These are phyloP conservation scores for Pyrgilauda ruficollis DNA, from an alignment of 2,113 vertebrate genomes.

Conservation along the genomic window DNA sequence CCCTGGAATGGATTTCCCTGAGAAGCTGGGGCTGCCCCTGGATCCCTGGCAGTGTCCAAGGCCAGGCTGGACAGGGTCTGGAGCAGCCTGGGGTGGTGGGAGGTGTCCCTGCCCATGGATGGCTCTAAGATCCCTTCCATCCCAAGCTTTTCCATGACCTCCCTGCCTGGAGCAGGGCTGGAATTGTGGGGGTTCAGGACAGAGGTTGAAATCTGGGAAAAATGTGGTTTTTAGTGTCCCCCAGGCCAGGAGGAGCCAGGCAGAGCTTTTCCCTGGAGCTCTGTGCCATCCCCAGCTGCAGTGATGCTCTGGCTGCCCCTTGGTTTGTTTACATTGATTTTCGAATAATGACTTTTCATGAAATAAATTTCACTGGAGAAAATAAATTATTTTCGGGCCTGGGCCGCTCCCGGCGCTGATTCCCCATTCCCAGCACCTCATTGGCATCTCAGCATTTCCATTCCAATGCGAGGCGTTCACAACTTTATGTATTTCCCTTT, in stretches of 20 bases:
- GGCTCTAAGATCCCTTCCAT: background rate
- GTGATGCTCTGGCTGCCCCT: background rate
- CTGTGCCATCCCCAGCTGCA: background rate
- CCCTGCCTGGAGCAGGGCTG: background rate
- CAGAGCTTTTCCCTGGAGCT: background rate
- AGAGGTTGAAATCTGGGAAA: too few relatives aligned
- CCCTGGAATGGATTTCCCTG: background rate
- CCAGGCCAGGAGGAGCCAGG: background rate
- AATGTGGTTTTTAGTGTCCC: fast-evolving
- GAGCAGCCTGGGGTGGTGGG: background rate
- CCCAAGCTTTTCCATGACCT: background rate
- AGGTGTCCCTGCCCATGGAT: background rate
- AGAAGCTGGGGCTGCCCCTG: background rate
- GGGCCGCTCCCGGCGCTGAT: background rate
- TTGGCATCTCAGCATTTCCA: background rate
- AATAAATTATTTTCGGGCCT: background rate
- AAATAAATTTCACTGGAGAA: background rate
- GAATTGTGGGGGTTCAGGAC: background rate
- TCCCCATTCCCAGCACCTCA: background rate
- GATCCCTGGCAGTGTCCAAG: background rate
- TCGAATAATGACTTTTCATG: background rate
- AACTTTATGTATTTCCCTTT: background rate
- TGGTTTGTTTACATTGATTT: background rate
- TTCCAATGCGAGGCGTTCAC: background rate
- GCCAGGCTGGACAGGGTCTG: fast-evolving